phyloP scores from a whole-genome alignment of 2,113 vertebrate species.

The Triplophysa tibetana region DNA sequence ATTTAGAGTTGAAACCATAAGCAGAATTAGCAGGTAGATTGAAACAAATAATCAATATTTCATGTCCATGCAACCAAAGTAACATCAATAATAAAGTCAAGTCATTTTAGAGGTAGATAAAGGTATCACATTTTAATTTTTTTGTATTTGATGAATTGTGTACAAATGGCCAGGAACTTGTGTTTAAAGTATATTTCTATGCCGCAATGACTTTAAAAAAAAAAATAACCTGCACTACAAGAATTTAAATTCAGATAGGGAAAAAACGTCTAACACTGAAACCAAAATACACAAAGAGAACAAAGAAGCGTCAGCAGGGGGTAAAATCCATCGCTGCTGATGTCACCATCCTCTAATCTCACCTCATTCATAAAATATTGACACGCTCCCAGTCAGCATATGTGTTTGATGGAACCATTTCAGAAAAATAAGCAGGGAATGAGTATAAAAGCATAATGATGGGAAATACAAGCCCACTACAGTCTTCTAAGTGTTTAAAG shows the following conservation, averaged over 20 bases:
- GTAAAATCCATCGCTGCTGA: background rate
- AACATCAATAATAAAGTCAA: too few relatives aligned
- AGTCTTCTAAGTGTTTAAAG: background rate
- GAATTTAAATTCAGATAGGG: background rate
- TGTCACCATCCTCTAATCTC: constrained; percentile 43
- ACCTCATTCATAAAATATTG: constrained; percentile 52
- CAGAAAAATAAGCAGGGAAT: constrained; percentile 19
- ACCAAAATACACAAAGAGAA: constrained; percentile 1
- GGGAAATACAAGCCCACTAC: background rate
- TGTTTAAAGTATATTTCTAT: too few relatives aligned
- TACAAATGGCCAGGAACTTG: too few relatives aligned
- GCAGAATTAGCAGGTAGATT: background rate
- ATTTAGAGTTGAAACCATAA: background rate
- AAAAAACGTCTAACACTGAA: background rate
- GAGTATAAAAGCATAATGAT: background rate
- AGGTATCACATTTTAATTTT: too few relatives aligned
- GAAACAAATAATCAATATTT: background rate
- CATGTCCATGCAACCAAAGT: too few relatives aligned
- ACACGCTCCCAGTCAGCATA: constrained; percentile 20
- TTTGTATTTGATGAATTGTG: too few relatives aligned
- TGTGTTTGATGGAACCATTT: constrained; percentile 45
- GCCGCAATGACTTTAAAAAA: too few relatives aligned
- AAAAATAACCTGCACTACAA: too few relatives aligned
- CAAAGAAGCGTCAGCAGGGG: background rate
- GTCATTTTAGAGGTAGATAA: too few relatives aligned